Evolutionary conservation across 2,888 invertebrate species (phyloP).

Genomic region (Parnassius smintheus): DNA sequence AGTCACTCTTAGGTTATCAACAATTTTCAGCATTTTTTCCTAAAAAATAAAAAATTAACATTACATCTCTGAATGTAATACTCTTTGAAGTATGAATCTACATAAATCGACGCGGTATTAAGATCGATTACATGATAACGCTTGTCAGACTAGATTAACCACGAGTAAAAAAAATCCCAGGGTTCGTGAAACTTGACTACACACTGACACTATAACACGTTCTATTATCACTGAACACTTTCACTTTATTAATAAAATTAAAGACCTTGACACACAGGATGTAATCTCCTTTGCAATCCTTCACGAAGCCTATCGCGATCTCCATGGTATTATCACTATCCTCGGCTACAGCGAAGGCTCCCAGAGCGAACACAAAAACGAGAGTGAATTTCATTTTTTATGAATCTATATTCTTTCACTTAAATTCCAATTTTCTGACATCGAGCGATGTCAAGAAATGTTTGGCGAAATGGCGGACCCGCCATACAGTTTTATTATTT

Average conservation of each 20-base stretch:
- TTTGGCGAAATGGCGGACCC: conserved; percentile 57
- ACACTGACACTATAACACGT: conserved; percentile 44
- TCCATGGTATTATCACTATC: conserved; percentile 80
- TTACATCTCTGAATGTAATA: conserved; percentile 9
- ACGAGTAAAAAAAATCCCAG: conserved; percentile 5
- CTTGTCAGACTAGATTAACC: conserved; percentile 8
- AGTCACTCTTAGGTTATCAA: conserved; percentile 78
- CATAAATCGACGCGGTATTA: background rate
- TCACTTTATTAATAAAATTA: conserved; percentile 63
- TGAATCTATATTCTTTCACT: conserved; percentile 41
- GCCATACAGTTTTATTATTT: conserved; percentile 74
- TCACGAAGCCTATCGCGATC: conserved; percentile 84
- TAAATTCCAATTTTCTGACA: conserved; percentile 58
- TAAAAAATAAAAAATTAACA: conserved; percentile 51
- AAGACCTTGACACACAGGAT: conserved; percentile 87
- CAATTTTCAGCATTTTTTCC: conserved; percentile 86
- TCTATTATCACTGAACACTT: conserved; percentile 58
- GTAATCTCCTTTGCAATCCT: conserved; percentile 86
- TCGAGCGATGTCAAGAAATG: conserved; percentile 69
- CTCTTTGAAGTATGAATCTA: background rate
- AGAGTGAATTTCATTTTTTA: conserved; percentile 63
- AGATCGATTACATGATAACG: background rate
- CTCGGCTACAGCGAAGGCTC: conserved; percentile 65
- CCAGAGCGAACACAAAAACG: conserved; percentile 59
- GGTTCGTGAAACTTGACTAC: conserved; percentile 33